Evolutionary conservation across 2,797 vertebrate genomes (phyloP).

Genomic region (Paramormyrops hopkinsi): DNA sequence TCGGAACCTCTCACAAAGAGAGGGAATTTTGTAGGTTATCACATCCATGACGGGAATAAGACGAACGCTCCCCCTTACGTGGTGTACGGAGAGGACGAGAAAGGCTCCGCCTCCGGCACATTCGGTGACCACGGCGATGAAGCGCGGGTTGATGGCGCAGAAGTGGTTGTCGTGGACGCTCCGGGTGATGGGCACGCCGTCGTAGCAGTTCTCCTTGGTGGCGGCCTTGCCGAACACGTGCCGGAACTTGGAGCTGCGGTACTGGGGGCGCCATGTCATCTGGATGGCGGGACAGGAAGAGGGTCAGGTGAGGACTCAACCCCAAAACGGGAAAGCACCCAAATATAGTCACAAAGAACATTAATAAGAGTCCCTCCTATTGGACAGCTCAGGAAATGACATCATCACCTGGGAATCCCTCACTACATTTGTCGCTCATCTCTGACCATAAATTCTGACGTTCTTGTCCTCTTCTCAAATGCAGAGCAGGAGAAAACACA

Average conservation of each 20-base stretch:
- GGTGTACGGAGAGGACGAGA: constrained; percentile 76
- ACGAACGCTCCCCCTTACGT: constrained; percentile 60
- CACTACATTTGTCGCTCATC: not conserved
- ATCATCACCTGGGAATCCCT: not conserved
- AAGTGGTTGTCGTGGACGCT: constrained; percentile 89
- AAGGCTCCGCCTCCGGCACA: constrained; percentile 81
- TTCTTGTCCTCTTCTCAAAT: not conserved
- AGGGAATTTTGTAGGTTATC: not conserved
- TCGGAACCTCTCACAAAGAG: not conserved
- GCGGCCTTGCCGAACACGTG: constrained; percentile 83
- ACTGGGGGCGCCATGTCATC: constrained; percentile 92
- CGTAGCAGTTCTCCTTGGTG: constrained; percentile 83
- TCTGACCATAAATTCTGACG: not conserved
- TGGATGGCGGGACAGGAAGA: constrained; percentile 40
- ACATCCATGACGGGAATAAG: not conserved
- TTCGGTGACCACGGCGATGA: constrained; percentile 85
- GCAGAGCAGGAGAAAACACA: not conserved
- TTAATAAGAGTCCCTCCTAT: not conserved
- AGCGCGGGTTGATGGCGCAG: constrained; percentile 81
- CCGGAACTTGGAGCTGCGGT: constrained; percentile 89
- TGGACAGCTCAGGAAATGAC: not conserved
- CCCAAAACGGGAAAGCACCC: not conserved
- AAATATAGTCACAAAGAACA: not conserved
- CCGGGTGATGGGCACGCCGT: constrained; percentile 81
- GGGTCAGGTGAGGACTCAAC: not conserved